Conservation (phyloP, 1,140 invertebrate species). For the Drosophila pruinosa region DNA sequence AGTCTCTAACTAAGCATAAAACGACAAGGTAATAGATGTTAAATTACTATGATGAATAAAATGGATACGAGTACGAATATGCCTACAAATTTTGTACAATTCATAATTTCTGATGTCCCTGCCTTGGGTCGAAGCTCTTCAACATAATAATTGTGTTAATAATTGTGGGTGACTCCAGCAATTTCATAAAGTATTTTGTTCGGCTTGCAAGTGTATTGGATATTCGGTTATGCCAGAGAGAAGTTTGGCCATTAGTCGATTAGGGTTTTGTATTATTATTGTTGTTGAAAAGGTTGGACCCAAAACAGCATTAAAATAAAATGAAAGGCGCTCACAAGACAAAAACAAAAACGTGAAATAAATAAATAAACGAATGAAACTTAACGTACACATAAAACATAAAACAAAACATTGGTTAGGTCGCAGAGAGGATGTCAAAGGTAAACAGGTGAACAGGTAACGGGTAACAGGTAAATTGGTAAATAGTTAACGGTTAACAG, state of each 20-base stretch:
- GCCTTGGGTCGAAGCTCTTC: conserved; percentile 43
- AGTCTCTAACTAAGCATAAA: conserved; percentile 67
- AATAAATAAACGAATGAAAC: conserved; percentile 43
- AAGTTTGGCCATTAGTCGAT: conserved; percentile 40
- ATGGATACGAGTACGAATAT: neutral
- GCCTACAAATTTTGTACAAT: conserved; percentile 43
- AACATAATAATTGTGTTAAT: neutral
- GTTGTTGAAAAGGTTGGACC: conserved; percentile 56
- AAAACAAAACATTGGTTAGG: conserved; percentile 56
- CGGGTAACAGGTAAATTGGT: conserved; percentile 49
- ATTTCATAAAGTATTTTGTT: neutral
- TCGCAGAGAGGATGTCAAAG: neutral
- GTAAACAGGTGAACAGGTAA: conserved; percentile 58
- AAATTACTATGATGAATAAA: conserved; percentile 52
- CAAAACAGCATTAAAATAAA: conserved; percentile 70
- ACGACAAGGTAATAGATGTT: conserved; percentile 73
- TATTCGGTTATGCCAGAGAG: neutral
- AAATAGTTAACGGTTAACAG: conserved; percentile 66
- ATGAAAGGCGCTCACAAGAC: conserved; percentile 74
- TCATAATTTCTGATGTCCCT: conserved; percentile 63
- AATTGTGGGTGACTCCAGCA: neutral
- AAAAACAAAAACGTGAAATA: conserved; percentile 35
- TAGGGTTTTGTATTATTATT: conserved; percentile 26
- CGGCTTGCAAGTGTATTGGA: conserved; percentile 5
- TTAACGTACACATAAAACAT: conserved; percentile 36